These are phyloP conservation scores for Apeira syringaria DNA, from an alignment of 2,888 invertebrate genomes.

Conservation along the genomic window DNA sequence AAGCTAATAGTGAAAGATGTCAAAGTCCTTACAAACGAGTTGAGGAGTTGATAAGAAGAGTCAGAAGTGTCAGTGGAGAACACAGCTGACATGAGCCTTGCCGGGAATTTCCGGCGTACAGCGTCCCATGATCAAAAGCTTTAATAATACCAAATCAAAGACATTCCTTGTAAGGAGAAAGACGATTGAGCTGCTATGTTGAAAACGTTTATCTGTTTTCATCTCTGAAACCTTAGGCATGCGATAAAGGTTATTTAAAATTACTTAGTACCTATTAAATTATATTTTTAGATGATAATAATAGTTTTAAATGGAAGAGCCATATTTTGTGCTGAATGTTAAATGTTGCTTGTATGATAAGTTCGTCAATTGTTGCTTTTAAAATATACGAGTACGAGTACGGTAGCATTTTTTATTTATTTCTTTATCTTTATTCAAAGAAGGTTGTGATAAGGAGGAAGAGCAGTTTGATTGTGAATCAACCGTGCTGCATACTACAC, in stretches of 20 bases:
- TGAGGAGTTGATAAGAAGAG: conserved; percentile 69
- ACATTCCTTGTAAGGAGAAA: conserved; percentile 31
- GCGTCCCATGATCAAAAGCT: conserved; percentile 40
- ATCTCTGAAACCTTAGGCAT: conserved; percentile 6
- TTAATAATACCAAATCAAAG: conserved; percentile 31
- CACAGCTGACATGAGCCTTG: conserved; percentile 76
- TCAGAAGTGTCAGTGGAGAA: conserved; percentile 67
- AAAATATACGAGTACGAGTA: conserved; percentile 32
- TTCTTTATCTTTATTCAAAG: not conserved
- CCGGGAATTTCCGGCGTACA: conserved; percentile 68
- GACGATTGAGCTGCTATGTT: conserved; percentile 17
- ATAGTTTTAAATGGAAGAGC: conserved; percentile 31
- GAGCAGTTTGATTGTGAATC: conserved; percentile 4
- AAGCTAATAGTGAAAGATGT: conserved; percentile 56
- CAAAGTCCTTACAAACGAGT: conserved; percentile 74
- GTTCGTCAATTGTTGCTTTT: conserved; percentile 48
- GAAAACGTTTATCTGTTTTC: not conserved
- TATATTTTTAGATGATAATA: conserved; percentile 34
- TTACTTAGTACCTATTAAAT: conserved; percentile 15
- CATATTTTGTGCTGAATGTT: conserved; percentile 37
- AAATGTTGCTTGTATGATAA: conserved; percentile 39
- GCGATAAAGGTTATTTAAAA: conserved; percentile 23
- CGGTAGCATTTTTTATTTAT: conserved; percentile 2
- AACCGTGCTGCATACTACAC: not conserved
- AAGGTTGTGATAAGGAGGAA: conserved; percentile 12